These are phyloP conservation scores for Cotesia glomerata DNA, from an alignment of 1,140 invertebrate genomes.

Conservation along the genomic window DNA sequence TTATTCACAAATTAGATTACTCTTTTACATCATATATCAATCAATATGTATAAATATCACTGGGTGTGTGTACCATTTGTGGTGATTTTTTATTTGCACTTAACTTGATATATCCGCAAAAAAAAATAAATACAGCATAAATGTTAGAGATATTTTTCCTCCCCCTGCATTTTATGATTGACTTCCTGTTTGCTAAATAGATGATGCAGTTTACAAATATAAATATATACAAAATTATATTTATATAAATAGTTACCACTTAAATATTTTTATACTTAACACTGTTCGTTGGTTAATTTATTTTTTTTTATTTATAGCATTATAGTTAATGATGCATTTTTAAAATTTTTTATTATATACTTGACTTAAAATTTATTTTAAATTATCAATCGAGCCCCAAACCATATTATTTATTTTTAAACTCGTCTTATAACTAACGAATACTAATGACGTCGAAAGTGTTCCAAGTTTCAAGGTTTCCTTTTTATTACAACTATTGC, in stretches of 20 bases:
- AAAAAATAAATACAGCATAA: background rate
- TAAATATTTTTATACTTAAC: conserved; percentile 7
- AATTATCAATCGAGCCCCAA: too few species aligned
- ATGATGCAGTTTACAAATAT: conserved; percentile 2
- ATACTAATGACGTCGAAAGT: conserved; percentile 6
- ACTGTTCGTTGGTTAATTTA: conserved; percentile 5
- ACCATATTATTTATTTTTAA: background rate
- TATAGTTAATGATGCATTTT: background rate
- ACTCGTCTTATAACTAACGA: background rate
- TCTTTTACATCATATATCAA: background rate
- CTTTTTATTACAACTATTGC: background rate
- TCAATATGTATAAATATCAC: conserved; percentile 6
- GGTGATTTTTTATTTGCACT: conserved; percentile 12
- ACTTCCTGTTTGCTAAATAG: conserved; percentile 30
- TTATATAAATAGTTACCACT: conserved; percentile 4
- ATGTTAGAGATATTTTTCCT: background rate
- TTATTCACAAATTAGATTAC: conserved; percentile 1
- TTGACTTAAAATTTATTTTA: background rate
- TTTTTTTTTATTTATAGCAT: background rate
- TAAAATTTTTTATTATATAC: background rate
- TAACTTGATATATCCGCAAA: too few species aligned
- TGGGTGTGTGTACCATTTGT: conserved; percentile 20
- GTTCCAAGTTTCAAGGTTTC: conserved; percentile 23
- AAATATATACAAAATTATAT: background rate
- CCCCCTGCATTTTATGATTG: conserved; percentile 28